Evolutionary conservation across 2,888 invertebrate species (phyloP), one percentile per base, ranked within the genome.

Genomic region (Dione vanillae): DNA sequence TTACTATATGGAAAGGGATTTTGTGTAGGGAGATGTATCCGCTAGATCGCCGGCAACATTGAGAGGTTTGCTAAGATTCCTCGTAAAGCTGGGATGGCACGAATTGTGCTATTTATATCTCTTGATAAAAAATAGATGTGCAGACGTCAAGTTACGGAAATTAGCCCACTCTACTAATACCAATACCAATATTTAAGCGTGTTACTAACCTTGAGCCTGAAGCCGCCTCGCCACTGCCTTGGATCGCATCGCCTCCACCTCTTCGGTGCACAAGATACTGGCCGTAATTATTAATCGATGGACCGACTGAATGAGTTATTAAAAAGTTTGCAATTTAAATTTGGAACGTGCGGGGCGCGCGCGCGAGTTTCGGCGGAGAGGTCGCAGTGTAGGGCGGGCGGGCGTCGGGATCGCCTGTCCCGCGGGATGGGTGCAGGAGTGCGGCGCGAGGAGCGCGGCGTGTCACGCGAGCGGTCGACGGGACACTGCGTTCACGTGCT

Each of bases 171-270:
- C n/a, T n/a, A n/a, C n/a, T n/a, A n/a, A n/a, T n/a, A n/a, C n/a
- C n/a, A n/a, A n/a, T n/a, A n/a, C n/a, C n/a, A n/a, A n/a, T n/a
- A n/a, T 67, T 43, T 43, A 37, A 56, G 6, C 3, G 14, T 51
- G 0, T 7, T 40, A 85, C 94, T 94, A 88, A 96, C 96, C 95
- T 94, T 95, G 95, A 87, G 95, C 94, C 84, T 95, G 94, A 78
- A 95, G 94, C 88, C 94, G 95, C 89, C 96, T 94, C 80, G 96
- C 96, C 79, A 96, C 95, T 83, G 96, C 95, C 89, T 96, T 96
- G 79, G 95, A 95, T 94, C 96, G 95, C 96, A 96, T 96, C 91
- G 94, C 85, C 85, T 84, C 85, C 81, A 82, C 82, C 71, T 78
- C 77, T 76, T 87, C 79, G 76, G 79, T 78, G 80, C 81, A 82